phyloP scores from a whole-genome alignment of 2,888 invertebrate genomes.

The Prenolepis imparis region DNA sequence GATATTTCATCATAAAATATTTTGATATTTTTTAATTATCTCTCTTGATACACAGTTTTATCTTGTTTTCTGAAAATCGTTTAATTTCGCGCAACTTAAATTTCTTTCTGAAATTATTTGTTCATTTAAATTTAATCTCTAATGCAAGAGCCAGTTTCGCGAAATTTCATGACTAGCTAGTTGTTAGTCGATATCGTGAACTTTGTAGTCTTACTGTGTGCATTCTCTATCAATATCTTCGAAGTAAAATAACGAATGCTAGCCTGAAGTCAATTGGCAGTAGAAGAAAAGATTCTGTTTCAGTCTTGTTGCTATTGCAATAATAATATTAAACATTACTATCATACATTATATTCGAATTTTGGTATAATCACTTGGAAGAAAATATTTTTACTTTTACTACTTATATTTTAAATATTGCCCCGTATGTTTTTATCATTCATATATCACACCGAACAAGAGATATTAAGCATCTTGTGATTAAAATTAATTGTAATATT shows the following conservation, averaged over 20 bases:
- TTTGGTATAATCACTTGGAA: neutral
- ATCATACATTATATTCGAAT: neutral
- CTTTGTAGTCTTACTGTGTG: slow-evolving; percentile 14
- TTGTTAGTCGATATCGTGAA: slow-evolving; percentile 32
- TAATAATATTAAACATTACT: neutral
- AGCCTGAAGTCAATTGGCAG: neutral
- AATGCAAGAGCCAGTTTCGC: slow-evolving; percentile 15
- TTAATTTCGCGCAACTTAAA: neutral
- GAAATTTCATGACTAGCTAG: slow-evolving; percentile 31
- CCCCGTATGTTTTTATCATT: neutral
- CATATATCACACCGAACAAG: neutral
- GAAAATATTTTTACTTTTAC: neutral
- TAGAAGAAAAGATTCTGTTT: slow-evolving; percentile 3
- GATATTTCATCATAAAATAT: neutral
- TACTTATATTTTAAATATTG: neutral
- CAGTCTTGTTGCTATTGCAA: neutral
- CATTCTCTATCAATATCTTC: slow-evolving; percentile 39
- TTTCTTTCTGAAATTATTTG: neutral
- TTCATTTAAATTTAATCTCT: slow-evolving; percentile 10
- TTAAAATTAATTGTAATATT: neutral
- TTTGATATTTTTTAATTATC: neutral
- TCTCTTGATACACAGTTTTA: neutral
- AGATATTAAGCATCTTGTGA: neutral
- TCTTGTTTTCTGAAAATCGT: slow-evolving; percentile 3
- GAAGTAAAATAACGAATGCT: slow-evolving; percentile 24